Conservation (phyloP, 2,113 vertebrate species). For the Prionailurus bengalensis region DNA sequence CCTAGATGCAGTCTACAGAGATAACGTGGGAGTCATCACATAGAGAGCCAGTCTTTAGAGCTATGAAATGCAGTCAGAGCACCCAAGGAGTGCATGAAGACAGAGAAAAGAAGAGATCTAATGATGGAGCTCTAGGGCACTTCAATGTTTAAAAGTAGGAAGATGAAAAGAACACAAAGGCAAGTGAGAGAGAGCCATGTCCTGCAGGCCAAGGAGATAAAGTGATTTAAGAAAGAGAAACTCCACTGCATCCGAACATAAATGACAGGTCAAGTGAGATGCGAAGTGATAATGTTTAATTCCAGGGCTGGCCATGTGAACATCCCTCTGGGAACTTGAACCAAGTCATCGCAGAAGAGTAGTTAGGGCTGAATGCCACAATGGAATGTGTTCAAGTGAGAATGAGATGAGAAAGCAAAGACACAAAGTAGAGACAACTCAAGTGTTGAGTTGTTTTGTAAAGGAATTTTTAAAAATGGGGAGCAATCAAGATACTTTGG, state of each 20-base stretch:
- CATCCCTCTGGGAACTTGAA: conserved; percentile 53
- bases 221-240: conserved; percentile 67
- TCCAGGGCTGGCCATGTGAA: not conserved
- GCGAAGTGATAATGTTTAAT: conserved; percentile 56
- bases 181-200: conserved; percentile 43
- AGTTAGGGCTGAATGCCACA: not conserved
- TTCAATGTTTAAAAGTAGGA: conserved; percentile 50
- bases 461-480: not conserved
- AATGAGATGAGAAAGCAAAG: conserved; percentile 3
- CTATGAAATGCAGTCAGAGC: conserved; percentile 25
- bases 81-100: conserved; percentile 46
- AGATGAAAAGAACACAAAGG: conserved; percentile 71
- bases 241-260: not conserved
- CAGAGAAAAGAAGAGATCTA: conserved; percentile 59
- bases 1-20: not conserved
- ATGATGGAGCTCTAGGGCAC: not conserved
- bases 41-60: conserved; percentile 55
- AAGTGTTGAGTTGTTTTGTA: not conserved
- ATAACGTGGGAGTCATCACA: not conserved
- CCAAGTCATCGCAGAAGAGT: conserved; percentile 51
- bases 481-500: not conserved
- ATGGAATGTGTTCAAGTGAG: conserved; percentile 3
- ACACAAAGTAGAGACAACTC: not conserved
- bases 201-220: conserved; percentile 41
- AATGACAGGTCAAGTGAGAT: conserved; percentile 53